Conservation (phyloP, 2,888 invertebrate species). For the Quadriops clusia region DNA sequence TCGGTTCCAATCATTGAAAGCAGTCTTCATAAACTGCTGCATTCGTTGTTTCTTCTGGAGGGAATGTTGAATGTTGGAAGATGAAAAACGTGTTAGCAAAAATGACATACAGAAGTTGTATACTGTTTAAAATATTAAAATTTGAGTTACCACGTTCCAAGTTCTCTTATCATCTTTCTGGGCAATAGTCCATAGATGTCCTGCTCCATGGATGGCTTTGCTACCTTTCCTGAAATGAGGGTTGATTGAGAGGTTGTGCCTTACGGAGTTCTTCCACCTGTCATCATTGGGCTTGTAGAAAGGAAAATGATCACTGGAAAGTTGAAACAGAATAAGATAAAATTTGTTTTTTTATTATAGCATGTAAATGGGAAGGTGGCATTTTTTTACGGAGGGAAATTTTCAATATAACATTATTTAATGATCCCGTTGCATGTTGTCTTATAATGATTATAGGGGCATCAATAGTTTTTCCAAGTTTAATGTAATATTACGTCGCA, state of each 20-base stretch:
- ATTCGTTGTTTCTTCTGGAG: slow-evolving; percentile 43
- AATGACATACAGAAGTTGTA: not conserved
- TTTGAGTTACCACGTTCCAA: slow-evolving; percentile 41
- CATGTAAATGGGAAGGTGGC: too few relatives aligned
- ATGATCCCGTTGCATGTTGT: too few relatives aligned
- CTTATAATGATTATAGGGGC: too few relatives aligned
- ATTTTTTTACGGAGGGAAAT: too few relatives aligned
- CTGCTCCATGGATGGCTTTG: slow-evolving; percentile 77
- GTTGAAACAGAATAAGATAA: too few relatives aligned
- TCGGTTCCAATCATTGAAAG: slow-evolving; percentile 25
- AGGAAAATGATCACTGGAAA: slow-evolving; percentile 69
- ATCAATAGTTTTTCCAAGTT: too few relatives aligned
- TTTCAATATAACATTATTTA: too few relatives aligned
- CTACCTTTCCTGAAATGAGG: slow-evolving; percentile 83
- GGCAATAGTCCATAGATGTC: slow-evolving; percentile 81
- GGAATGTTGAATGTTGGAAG: slow-evolving; percentile 6
- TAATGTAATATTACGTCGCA: too few relatives aligned
- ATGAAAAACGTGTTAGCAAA: slow-evolving; percentile 1
- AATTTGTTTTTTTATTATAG: too few relatives aligned
- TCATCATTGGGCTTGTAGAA: slow-evolving; percentile 84
- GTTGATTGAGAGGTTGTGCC: slow-evolving; percentile 84
- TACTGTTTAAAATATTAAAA: not conserved
- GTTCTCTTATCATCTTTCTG: slow-evolving; percentile 48
- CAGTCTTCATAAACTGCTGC: slow-evolving; percentile 25
- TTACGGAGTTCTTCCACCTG: slow-evolving; percentile 85